Evolutionary conservation across 2,797 vertebrate genomes (phyloP).

Genomic region (Cottoperca gobio): DNA sequence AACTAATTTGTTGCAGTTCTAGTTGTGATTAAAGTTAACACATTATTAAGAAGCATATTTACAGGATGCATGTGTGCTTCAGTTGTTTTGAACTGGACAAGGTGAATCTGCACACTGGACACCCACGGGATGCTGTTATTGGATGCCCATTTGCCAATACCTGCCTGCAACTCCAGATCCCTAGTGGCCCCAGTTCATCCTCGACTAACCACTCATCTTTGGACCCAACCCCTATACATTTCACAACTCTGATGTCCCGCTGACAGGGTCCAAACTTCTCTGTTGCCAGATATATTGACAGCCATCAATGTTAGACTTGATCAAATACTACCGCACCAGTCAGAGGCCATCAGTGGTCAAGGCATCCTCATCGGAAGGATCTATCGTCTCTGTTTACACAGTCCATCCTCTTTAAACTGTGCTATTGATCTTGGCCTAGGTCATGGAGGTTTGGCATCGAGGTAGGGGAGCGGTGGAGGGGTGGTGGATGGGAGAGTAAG

Average conservation of each 20-base stretch:
- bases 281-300: slow-evolving; percentile 54
- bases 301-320: slow-evolving; percentile 67
- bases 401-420: slow-evolving; percentile 79
- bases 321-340: slow-evolving; percentile 67
- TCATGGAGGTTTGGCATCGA: slow-evolving; percentile 73
- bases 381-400: slow-evolving; percentile 79
- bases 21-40: neutral
- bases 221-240: slow-evolving; percentile 16
- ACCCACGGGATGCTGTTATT: slow-evolving; percentile 14
- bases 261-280: slow-evolving; percentile 44
- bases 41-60: neutral
- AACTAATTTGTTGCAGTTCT: neutral
- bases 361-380: slow-evolving; percentile 70
- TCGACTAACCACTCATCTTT: slow-evolving; percentile 25
- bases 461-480: slow-evolving; percentile 35
- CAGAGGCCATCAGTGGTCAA: slow-evolving; percentile 71
- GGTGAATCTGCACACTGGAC: slow-evolving; percentile 22
- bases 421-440: slow-evolving; percentile 78
- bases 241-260: slow-evolving; percentile 17
- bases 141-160: slow-evolving; percentile 38
- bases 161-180: slow-evolving; percentile 32
- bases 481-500: slow-evolving; percentile 42
- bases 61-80: neutral
- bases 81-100: slow-evolving; percentile 11
- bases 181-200: slow-evolving; percentile 16